Conservation (phyloP, 1,140 invertebrate genomes). For the Trialeurodes vaporariorum region DNA sequence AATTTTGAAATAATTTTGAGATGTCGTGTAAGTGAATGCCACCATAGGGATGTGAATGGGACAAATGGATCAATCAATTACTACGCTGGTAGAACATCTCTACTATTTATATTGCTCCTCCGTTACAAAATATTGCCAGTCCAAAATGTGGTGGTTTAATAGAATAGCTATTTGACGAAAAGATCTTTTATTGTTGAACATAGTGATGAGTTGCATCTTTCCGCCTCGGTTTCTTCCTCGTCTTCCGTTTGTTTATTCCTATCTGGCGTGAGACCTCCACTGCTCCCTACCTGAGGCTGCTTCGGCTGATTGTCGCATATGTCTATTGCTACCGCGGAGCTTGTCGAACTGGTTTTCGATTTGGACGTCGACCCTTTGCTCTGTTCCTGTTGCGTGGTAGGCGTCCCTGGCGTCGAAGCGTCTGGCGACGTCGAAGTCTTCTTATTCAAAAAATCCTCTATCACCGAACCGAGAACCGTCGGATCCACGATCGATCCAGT, state of each 20-base stretch:
- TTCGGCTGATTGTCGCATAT: neutral
- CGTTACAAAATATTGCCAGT: too few species aligned
- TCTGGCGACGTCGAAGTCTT: conserved; percentile 25
- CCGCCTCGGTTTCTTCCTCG: conserved; percentile 48
- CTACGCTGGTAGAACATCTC: too few species aligned
- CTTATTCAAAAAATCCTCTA: conserved; percentile 57
- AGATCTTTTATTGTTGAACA: conserved; percentile 71
- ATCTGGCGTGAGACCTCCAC: conserved; percentile 31
- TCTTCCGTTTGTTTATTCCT: conserved; percentile 50
- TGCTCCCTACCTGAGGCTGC: conserved; percentile 37
- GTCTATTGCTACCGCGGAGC: neutral
- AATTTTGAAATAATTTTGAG: too few species aligned
- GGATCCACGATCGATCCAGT: conserved; percentile 64
- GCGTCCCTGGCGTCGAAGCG: conserved; percentile 20
- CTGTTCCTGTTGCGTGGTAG: conserved; percentile 23
- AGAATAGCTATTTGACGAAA: conserved; percentile 51
- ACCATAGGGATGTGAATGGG: too few species aligned
- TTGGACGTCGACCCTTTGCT: conserved; percentile 20
- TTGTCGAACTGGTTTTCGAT: conserved; percentile 32
- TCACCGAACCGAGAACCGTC: conserved; percentile 61
- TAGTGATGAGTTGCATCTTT: conserved; percentile 57
- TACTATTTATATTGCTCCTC: too few species aligned
- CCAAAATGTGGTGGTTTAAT: neutral
- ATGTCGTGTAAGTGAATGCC: too few species aligned
- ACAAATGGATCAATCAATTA: too few species aligned